Evolutionary conservation across 2,888 invertebrate genomes (phyloP).

Genomic region (Entomobrya multifasciata): DNA sequence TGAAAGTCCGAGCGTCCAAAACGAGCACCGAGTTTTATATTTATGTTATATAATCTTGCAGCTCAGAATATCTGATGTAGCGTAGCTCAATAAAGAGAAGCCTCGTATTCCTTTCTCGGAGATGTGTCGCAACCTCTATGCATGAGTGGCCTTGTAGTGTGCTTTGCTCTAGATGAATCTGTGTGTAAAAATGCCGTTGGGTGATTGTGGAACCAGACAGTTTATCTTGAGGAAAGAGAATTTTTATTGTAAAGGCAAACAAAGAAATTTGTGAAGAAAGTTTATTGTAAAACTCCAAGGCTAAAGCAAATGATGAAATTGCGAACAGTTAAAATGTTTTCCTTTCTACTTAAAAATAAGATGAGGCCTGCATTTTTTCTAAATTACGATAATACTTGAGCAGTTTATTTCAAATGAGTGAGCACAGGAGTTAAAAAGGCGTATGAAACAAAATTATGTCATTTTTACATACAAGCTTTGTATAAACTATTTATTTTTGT

Average conservation of each 20-base stretch:
- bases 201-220: too few relatives aligned
- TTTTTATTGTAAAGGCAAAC: neutral
- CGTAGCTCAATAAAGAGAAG: neutral
- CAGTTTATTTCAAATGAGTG: neutral
- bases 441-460: too few relatives aligned
- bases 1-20: neutral
- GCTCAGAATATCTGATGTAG: neutral
- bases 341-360: neutral
- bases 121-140: neutral
- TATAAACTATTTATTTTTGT: too few relatives aligned
- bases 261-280: conserved; percentile 21
- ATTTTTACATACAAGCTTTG: too few relatives aligned
- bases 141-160: conserved; percentile 46
- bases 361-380: neutral
- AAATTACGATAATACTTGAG: neutral
- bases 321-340: conserved; percentile 6
- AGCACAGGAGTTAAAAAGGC: too few relatives aligned
- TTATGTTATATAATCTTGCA: neutral
- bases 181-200: neutral
- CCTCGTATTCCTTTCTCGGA: neutral
- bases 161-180: too few relatives aligned
- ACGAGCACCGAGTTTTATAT: too few relatives aligned
- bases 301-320: conserved; percentile 7
- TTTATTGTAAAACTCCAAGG: conserved; percentile 1
- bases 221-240: neutral